phyloP scores from a whole-genome alignment of 2,113 vertebrate genomes.

The Microtus richardsoni region DNA sequence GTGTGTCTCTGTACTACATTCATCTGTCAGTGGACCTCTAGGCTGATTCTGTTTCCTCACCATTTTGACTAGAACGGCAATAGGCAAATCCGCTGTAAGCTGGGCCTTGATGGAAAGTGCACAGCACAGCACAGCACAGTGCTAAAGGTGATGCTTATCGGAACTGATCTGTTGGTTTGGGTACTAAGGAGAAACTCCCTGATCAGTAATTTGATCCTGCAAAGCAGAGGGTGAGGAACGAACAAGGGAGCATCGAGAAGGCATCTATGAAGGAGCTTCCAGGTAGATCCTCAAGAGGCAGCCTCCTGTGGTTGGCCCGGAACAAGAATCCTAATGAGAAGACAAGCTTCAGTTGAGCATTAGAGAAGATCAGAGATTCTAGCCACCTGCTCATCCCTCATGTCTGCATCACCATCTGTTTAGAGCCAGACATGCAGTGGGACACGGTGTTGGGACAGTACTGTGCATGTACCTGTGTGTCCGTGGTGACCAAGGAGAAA shows the following conservation, averaged over 20 bases:
- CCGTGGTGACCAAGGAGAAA: background rate
- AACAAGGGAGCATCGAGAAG: background rate
- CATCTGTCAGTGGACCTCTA: background rate
- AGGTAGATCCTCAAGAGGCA: background rate
- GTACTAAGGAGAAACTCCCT: background rate
- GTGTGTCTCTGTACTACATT: background rate
- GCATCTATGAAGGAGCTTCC: background rate
- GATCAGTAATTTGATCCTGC: background rate
- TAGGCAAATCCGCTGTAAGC: background rate
- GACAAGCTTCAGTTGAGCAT: background rate
- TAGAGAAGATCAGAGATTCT: background rate
- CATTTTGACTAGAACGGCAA: background rate
- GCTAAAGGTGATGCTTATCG: background rate
- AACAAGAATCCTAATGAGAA: background rate
- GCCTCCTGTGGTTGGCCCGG: background rate
- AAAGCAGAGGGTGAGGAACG: background rate
- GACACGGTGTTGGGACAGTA: background rate
- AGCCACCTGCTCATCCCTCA: background rate
- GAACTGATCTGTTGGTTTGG: background rate
- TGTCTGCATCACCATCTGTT: constrained; percentile 22
- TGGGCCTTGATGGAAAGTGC: background rate
- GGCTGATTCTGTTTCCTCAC: background rate
- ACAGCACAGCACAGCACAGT: background rate
- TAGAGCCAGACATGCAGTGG: background rate
- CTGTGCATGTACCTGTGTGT: background rate